Conservation (phyloP, 2,113 vertebrate species). For the Ardeotis arabs region DNA sequence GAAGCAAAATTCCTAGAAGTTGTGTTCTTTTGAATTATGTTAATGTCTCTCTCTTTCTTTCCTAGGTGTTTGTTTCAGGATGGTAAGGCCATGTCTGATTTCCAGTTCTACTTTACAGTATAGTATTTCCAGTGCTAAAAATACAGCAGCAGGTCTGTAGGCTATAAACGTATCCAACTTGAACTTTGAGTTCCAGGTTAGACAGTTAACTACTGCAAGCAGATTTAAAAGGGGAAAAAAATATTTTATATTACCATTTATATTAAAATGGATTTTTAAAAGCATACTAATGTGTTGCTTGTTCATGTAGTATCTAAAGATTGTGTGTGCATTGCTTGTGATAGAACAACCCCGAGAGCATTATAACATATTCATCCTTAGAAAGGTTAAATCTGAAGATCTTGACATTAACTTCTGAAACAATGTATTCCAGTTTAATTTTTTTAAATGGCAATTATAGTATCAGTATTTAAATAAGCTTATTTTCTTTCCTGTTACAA, state of each 20-base stretch:
- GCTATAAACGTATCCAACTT: neutral
- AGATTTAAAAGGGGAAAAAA: neutral
- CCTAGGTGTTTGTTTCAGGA: slow-evolving; percentile 92
- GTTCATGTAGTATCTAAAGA: neutral
- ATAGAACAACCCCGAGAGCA: neutral
- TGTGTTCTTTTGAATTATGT: neutral
- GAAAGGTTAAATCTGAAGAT: neutral
- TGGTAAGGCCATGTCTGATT: slow-evolving; percentile 82
- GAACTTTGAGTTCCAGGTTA: neutral
- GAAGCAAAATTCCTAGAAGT: neutral
- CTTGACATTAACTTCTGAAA: neutral
- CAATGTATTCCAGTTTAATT: neutral
- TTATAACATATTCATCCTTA: neutral
- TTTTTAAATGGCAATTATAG: neutral
- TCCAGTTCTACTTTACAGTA: neutral
- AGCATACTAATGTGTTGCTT: neutral
- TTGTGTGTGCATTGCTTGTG: neutral
- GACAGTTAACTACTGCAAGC: neutral
- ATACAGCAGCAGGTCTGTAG: neutral
- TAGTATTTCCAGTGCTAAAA: slow-evolving; percentile 60
- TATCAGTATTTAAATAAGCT: neutral
- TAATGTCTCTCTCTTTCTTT: slow-evolving; percentile 24
- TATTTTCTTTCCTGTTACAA: neutral
- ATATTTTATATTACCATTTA: neutral
- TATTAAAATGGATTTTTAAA: neutral